Evolutionary conservation across 1,140 invertebrate genomes (phyloP).

Genomic region (Drosophila arizonae): DNA sequence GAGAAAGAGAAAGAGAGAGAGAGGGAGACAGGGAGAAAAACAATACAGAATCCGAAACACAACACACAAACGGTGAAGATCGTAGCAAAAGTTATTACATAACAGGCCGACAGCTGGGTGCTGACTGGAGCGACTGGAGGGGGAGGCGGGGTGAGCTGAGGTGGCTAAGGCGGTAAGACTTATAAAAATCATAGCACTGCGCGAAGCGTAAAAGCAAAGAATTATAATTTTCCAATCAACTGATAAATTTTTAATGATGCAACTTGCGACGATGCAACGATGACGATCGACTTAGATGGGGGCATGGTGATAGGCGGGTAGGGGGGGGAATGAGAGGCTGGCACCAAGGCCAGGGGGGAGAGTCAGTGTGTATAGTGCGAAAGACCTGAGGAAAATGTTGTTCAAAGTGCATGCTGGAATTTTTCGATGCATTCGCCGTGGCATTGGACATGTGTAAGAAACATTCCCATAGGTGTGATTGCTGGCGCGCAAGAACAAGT

Average conservation of each 20-base stretch:
- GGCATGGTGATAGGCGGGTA: no score
- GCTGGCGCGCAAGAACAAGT: constrained; percentile 78
- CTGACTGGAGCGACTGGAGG: neutral
- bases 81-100: constrained; percentile 57
- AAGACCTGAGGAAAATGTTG: constrained; percentile 64
- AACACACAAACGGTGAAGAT: neutral
- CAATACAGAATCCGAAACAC: constrained; percentile 10
- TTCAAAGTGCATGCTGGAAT: constrained; percentile 77
- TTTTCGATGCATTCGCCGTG: constrained; percentile 20
- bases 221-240: constrained; percentile 82
- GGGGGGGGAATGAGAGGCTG: no score
- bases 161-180: constrained; percentile 11
- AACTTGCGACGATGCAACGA: constrained; percentile 33
- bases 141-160: neutral
- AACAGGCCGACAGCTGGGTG: constrained; percentile 32
- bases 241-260: constrained; percentile 81
- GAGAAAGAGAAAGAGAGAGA: neutral
- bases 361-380: neutral
- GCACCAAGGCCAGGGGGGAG: no score
- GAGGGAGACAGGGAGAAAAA: neutral
- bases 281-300: neutral
- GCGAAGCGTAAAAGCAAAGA: constrained; percentile 74
- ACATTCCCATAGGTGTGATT: constrained; percentile 81
- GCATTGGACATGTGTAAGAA: constrained; percentile 68
- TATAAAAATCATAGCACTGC: constrained; percentile 68